Percentiles rank a stretch among this genome's conserved stretches.
These are phyloP conservation scores for Octonoba sinensis DNA, from an alignment of 2,888 invertebrate genomes.

Conservation along the genomic window DNA sequence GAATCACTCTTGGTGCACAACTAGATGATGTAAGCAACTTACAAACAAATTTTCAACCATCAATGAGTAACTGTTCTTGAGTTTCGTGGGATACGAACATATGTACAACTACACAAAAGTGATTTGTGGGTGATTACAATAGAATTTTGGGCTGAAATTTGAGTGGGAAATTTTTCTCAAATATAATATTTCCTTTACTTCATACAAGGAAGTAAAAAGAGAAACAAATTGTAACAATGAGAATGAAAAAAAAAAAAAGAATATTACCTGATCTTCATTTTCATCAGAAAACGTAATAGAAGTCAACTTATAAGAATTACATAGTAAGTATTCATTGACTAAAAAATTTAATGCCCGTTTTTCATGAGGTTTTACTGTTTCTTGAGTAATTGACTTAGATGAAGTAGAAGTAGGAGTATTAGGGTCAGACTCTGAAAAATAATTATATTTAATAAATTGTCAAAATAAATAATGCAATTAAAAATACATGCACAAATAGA, in stretches of 20 bases:
- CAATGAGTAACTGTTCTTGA: too few relatives aligned
- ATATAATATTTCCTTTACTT: too few relatives aligned
- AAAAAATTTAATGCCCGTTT: conserved; percentile 86
- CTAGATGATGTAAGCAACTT: too few relatives aligned
- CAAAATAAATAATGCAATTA: not conserved
- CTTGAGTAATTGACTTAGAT: conserved; percentile 65
- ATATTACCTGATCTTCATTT: conserved; percentile 84
- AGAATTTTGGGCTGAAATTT: too few relatives aligned
- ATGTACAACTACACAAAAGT: too few relatives aligned
- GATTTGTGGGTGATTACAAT: too few relatives aligned
- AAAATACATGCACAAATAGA: not conserved
- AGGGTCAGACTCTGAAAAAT: conserved; percentile 65
- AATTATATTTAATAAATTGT: not conserved
- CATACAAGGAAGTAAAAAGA: too few relatives aligned
- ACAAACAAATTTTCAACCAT: too few relatives aligned
- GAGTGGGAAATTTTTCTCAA: too few relatives aligned
- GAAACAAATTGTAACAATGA: too few relatives aligned
- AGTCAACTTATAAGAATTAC: conserved; percentile 85
- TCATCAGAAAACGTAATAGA: conserved; percentile 92
- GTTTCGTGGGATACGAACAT: too few relatives aligned
- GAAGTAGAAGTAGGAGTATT: conserved; percentile 59
- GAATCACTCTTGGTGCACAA: too few relatives aligned
- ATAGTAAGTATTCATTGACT: conserved; percentile 85
- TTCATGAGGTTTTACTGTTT: conserved; percentile 83
- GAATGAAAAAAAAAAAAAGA: conserved; percentile 1